Percentiles rank a stretch among this genome's conserved stretches.
Conservation (phyloP, 1,140 invertebrate genomes). For the Coenobita brevimanus region DNA sequence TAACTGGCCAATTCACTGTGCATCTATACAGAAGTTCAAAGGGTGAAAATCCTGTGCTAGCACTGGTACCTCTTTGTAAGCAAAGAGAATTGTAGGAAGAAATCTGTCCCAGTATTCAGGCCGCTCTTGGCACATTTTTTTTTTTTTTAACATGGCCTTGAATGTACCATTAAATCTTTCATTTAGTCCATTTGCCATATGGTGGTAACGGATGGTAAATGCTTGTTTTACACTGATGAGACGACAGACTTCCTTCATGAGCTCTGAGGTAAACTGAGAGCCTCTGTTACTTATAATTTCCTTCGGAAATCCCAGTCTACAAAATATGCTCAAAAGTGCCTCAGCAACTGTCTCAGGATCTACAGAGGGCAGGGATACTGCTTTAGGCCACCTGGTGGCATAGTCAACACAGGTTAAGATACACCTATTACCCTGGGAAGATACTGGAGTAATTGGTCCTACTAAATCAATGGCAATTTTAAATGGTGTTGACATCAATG, state of each 20-base stretch:
- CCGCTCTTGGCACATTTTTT: too few species aligned
- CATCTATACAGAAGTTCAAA: too few species aligned
- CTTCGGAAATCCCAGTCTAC: conserved; percentile 10
- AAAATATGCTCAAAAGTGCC: not conserved
- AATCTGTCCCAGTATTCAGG: too few species aligned
- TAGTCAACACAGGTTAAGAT: conserved; percentile 4
- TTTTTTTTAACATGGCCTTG: too few species aligned
- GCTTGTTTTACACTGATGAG: too few species aligned
- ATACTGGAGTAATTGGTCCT: not conserved
- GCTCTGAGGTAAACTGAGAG: not conserved
- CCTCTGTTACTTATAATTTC: conserved; percentile 14
- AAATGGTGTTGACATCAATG: not conserved
- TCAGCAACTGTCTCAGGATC: not conserved
- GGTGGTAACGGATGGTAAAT: too few species aligned
- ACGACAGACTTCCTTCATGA: conserved; percentile 19
- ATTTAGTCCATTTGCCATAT: too few species aligned
- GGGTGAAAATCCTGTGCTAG: too few species aligned
- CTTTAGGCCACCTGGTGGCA: conserved; percentile 11
- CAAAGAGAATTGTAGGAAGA: too few species aligned
- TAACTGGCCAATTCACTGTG: too few species aligned
- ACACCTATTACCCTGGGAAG: not conserved
- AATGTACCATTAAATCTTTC: too few species aligned
- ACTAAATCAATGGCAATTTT: not conserved
- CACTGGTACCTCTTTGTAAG: too few species aligned
- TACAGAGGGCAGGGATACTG: not conserved